Evolutionary conservation across 2,797 vertebrate genomes (phyloP), one percentile per base, ranked within the genome.

Genomic region (Pterois miles): DNA sequence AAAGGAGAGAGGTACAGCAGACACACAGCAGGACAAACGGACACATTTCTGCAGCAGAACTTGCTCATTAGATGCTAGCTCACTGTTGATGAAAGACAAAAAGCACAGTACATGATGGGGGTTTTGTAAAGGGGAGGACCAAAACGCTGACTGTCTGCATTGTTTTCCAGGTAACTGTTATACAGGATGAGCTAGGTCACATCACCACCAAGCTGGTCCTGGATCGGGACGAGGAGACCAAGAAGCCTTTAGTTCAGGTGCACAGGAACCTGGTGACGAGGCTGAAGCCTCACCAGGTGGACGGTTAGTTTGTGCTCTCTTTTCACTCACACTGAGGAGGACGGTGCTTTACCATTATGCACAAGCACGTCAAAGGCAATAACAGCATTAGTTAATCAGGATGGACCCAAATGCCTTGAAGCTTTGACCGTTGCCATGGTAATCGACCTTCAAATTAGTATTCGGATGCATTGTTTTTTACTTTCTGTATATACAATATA

Each of bases 261-360:
- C 97, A 99, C 91, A 93, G 92, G 84, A 95, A 94, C 85, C 96
- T 99, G 86, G 96, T 99, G 90, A 97, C 95, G 5, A 96, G 91
- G 71, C 94, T 99, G 86, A 99, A 99, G 87, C 97, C 97, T 64
- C 98, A 99, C 90, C 98, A 99, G 92, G 97, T 98, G 77, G 97
- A 99, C 40, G 98, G 98, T 99, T 85, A 93, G 95, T 92, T 60
- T 68, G 3, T 34, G 23, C 22, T 54, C 53, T 65, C 2, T 48
- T 36, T 23, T 34, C 3, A 22, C 25, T 40, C 8, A 14, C 25
- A 62, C 5, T 18, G 18, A 50, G 2, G 29, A 11, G 14, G 33
- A n/a, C 20, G 3, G 5, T 31, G 62, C 38, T 58, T 57, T 36
- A 11, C 10, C 10, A 1, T 25, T 2, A 31, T 27, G 8, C 46